Evolutionary conservation across 2,888 invertebrate genomes (phyloP), one percentile per base, ranked within the genome.

Genomic region (Leucophora obtusa): DNA sequence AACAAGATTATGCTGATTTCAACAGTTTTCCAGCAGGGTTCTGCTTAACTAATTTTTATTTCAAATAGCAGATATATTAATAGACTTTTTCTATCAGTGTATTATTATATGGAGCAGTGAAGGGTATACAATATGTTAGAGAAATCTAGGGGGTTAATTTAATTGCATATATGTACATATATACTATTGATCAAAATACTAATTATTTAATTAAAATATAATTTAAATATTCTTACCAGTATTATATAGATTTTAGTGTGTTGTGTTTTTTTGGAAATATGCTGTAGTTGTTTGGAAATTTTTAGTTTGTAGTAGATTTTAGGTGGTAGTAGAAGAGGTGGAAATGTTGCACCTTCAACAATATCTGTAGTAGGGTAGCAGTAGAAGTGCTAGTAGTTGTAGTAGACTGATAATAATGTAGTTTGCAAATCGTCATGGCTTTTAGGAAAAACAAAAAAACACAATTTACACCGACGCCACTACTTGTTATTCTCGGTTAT

Each of bases 401-500:
- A n/a, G 33, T 73, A 65, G 17, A 63, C 17, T 51, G 51, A 47
- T 50, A 65, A 47, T 24, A 72, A 47, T 72, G 62, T 51, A 38
- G 53, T 60, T 53, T 56, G 24, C 54, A 63, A 72, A 54, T 15
- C 28, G 43, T 63, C 33, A 72, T 72, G 35, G 33, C n/a, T 62
- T 47, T 71, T 53, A 14, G 35, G 0, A 28, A 24, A 38, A 47
- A 47, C 43, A 43, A 43, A 38, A 38, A 38, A 38, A 38, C 14
- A 38, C 38, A 1, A 47, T 47, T 28, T n/a, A 47, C 43, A 14
- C n/a, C 18, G 56, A 35, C 43, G 28, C 50, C 63, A 47, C 18
- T 28, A 63, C 53, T 47, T 38, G n/a, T 47, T 28, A 28, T 28
- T 28, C 28, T 47, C n/a, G 6, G 43, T 47, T 47, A 47, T 47